A percentile compares a stretch with the other conserved stretches of the same genome.
phyloP scores from a whole-genome alignment of 2,888 invertebrate genomes.

The Alloplasta piceator region DNA sequence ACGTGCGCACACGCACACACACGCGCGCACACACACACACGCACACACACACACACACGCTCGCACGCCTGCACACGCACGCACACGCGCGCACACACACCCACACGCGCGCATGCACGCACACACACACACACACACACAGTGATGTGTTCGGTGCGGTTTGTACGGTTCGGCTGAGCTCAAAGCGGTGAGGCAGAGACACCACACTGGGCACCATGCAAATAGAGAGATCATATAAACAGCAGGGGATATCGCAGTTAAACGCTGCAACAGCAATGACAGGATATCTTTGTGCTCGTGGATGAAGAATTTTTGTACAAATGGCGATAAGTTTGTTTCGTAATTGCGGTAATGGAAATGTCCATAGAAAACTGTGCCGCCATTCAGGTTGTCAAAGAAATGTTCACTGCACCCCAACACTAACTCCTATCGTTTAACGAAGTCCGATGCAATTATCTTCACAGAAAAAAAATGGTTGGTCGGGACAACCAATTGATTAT shows the following conservation, averaged over 20 bases:
- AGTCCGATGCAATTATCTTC: too few species aligned
- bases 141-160: constrained; percentile 40
- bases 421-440: too few species aligned
- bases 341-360: constrained; percentile 30
- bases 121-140: constrained; percentile 11
- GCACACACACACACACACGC: constrained; percentile 8
- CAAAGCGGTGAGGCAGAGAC: constrained; percentile 45
- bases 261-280: constrained; percentile 13
- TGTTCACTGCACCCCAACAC: too few species aligned
- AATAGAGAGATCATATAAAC: constrained; percentile 34
- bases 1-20: constrained; percentile 8
- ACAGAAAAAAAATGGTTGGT: too few species aligned
- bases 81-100: constrained; percentile 12
- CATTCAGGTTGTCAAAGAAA: too few species aligned
- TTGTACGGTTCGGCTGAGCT: constrained; percentile 49
- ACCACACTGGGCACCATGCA: constrained; percentile 38
- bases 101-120: too few species aligned
- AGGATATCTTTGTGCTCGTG: constrained; percentile 60
- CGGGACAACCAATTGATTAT: too few species aligned
- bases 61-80: too few species aligned
- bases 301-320: constrained; percentile 53
- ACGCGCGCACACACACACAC: background rate
- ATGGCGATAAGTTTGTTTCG: constrained; percentile 58
- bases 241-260: background rate
- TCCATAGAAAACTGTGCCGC: too few species aligned